Percentiles rank a stretch among this genome's conserved stretches.
phyloP scores from a whole-genome alignment of 2,113 vertebrate genomes.

The Shinisaurus crocodilurus region DNA sequence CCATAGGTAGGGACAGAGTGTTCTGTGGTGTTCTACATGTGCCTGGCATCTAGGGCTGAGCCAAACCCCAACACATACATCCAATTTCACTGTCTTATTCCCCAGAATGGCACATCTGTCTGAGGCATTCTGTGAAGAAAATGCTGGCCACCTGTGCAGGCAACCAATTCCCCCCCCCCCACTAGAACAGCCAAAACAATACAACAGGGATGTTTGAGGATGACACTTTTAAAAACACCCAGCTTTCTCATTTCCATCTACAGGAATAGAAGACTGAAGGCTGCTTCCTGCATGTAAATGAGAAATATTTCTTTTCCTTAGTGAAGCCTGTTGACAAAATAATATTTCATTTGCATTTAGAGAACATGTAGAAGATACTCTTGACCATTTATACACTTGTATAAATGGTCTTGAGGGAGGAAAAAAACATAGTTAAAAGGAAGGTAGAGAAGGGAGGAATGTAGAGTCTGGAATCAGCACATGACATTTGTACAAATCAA shows the following conservation, averaged over 20 bases:
- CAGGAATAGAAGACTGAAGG: background rate
- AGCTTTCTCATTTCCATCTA: background rate
- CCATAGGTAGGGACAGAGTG: no score
- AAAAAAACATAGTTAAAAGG: background rate
- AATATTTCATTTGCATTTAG: constrained; percentile 35
- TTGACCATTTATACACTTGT: constrained; percentile 5
- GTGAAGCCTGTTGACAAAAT: constrained; percentile 14
- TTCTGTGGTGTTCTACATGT: no score
- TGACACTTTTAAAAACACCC: background rate
- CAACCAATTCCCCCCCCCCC: no score
- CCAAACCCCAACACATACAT: no score
- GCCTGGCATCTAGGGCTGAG: no score
- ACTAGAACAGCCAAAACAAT: no score
- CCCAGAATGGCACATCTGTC: no score
- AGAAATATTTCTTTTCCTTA: background rate
- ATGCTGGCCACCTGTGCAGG: no score
- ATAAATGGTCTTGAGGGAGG: background rate
- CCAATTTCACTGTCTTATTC: no score
- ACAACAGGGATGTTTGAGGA: background rate
- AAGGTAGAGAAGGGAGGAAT: background rate
- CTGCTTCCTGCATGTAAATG: background rate
- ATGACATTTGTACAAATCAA: constrained; percentile 34
- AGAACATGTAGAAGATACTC: background rate
- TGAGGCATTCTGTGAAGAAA: no score
- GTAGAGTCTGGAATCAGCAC: background rate